Base-by-base conservation (phyloP, 2,797 vertebrate genomes). In the Chelonia mydas region DNA sequence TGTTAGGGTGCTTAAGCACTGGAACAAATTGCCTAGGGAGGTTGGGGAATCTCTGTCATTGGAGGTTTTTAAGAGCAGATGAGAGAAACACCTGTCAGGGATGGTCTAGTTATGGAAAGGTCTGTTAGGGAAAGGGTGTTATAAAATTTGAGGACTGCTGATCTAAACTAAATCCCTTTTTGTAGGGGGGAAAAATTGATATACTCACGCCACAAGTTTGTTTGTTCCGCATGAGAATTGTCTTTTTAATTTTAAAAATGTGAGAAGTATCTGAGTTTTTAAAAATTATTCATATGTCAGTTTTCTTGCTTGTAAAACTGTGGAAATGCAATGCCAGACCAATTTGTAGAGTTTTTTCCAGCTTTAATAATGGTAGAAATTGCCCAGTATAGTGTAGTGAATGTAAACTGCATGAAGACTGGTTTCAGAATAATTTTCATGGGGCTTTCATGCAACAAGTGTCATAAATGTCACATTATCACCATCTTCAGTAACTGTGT, bases 181-280 rank as follows among this genome's bases (percentile, higher is more conserved):
- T 28, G 28, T 89, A 61, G 61, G 79, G 13, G 49, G 54, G 12
- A 68, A 61, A 16, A 92, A 51, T 74, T 28, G 77, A 4, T 65
- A 2, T 0, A 0, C 33, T 90, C 86, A 57, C 41, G 13, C 86
- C 72, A 74, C 37, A 2, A 0, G 21, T 72, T 72, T n/a, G 33
- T 59, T 65, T n/a, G 8, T 72, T 41, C 37, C 11, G 41, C 37
- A 41, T 72, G 21, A 41, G 21, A 41, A 41, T 72, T 72, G 65
- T 37, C 9, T 72, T 72, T 72, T 72, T 41, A 41, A 72, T 41
- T 41, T 41, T 11, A 72, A 72, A 41, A 41, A 37, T 41, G n/a
- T 37, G n/a, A 68, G 19, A 41, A 72, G 10, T 37, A 41, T 37
- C 19, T 12, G n/a, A 72, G 37, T 53, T 45, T 87, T 84, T 87